Evolutionary conservation across 2,797 vertebrate genomes (phyloP).

Genomic region (Enteromius unitaeniatus): DNA sequence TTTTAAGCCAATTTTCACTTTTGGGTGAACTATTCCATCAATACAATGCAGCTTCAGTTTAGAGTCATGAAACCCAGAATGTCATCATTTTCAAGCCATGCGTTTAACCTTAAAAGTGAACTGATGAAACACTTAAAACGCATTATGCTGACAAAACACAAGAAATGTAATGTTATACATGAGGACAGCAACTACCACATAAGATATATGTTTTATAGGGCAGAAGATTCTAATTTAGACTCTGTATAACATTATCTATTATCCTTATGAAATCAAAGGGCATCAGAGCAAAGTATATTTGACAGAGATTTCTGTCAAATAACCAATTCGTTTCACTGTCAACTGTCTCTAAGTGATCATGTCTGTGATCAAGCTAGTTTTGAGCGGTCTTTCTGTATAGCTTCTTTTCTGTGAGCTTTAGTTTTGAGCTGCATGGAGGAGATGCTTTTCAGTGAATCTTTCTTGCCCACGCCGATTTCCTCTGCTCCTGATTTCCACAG

Average conservation of each 20-base stretch:
- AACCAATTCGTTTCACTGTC: not conserved
- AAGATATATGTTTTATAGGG: not conserved
- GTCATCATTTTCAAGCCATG: not conserved
- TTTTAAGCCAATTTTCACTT: not conserved
- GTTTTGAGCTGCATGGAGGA: slow-evolving; percentile 84
- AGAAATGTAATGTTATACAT: not conserved
- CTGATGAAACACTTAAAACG: not conserved
- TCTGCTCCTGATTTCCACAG: slow-evolving; percentile 86
- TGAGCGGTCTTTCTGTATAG: slow-evolving; percentile 71
- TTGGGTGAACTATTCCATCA: not conserved
- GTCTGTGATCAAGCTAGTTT: not conserved
- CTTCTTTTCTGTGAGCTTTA: slow-evolving; percentile 79
- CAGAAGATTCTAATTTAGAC: not conserved
- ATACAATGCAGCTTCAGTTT: not conserved
- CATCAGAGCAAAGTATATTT: not conserved
- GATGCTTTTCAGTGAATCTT: slow-evolving; percentile 79
- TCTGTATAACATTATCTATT: not conserved
- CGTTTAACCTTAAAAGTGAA: not conserved
- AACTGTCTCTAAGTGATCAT: not conserved
- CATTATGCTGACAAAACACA: not conserved
- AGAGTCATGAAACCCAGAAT: not conserved
- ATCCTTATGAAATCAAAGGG: not conserved
- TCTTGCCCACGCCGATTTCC: slow-evolving; percentile 75
- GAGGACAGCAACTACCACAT: not conserved
- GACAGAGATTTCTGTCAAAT: not conserved